Percentiles rank a stretch among this genome's conserved stretches.
Evolutionary conservation across 1,140 invertebrate species (phyloP).

Genomic region (Apis laboriosa): DNA sequence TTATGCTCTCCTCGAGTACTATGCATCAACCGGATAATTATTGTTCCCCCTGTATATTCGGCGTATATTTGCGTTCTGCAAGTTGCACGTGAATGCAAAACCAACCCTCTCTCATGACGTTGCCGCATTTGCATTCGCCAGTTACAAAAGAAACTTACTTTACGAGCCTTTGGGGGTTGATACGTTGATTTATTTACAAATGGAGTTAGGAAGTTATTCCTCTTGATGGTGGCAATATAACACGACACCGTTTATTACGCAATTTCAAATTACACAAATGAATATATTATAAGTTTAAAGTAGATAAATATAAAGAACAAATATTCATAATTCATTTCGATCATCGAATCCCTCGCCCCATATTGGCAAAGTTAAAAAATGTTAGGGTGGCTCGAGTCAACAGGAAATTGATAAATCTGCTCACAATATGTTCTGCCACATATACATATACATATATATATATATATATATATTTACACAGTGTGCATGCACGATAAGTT

Average conservation of each 20-base stretch:
- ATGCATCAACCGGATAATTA: conserved; percentile 26
- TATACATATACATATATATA: neutral
- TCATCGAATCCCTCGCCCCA: no score
- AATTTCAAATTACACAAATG: no score
- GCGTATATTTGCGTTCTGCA: conserved; percentile 12
- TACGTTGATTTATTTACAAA: conserved; percentile 20
- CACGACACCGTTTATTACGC: neutral
- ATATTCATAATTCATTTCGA: no score
- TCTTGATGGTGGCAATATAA: no score
- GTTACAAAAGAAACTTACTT: conserved; percentile 6
- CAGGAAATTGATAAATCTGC: conserved; percentile 18
- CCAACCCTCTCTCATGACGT: neutral
- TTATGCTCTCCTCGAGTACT: conserved; percentile 1
- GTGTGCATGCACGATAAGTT: neutral
- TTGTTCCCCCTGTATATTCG: neutral
- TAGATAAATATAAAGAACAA: no score
- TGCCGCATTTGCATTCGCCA: neutral
- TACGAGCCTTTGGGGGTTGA: neutral
- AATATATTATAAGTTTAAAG: no score
- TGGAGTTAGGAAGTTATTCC: no score
- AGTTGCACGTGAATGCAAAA: neutral
- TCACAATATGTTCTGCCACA: neutral
- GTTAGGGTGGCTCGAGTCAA: neutral
- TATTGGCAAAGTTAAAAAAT: neutral
- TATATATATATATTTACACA: neutral